These are phyloP conservation scores for Zenarchopterus dispar DNA, from an alignment of 2,797 vertebrate genomes.

Conservation along the genomic window DNA sequence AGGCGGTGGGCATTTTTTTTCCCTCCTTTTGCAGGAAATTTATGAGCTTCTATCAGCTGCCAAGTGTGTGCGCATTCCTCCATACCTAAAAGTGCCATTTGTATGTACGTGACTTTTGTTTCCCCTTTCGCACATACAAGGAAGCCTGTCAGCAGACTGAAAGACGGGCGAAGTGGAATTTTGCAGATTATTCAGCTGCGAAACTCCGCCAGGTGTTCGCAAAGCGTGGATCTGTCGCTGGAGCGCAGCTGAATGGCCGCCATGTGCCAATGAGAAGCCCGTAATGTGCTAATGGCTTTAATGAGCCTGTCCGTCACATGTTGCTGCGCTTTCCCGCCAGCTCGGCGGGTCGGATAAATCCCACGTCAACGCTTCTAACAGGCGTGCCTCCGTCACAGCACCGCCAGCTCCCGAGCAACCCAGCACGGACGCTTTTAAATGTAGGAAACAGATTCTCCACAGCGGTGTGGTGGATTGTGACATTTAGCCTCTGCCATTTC, in stretches of 20 bases:
- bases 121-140: conserved; percentile 41
- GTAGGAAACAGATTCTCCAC: conserved; percentile 66
- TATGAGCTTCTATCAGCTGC: conserved; percentile 76
- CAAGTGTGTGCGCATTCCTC: conserved; percentile 75
- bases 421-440: conserved; percentile 43
- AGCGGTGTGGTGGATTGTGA: conserved; percentile 55
- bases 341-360: conserved; percentile 29
- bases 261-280: conserved; percentile 46
- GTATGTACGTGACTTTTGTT: conserved; percentile 71
- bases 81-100: conserved; percentile 59
- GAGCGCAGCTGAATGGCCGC: conserved; percentile 50
- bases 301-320: conserved; percentile 54
- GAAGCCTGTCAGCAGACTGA: conserved; percentile 59
- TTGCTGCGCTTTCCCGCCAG: conserved; percentile 33
- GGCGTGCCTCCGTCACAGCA: conserved; percentile 18
- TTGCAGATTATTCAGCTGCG: conserved; percentile 45
- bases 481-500: conserved; percentile 63
- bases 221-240: conserved; percentile 34
- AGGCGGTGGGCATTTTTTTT: conserved; percentile 69
- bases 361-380: conserved; percentile 18
- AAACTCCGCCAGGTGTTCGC: conserved; percentile 69
- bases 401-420: conserved; percentile 39
- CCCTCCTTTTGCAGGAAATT: conserved; percentile 65
- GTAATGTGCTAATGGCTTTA: conserved; percentile 51
- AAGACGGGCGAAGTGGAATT: conserved; percentile 48